A percentile compares a stretch with the other conserved stretches of the same genome.
Evolutionary conservation across 2,113 vertebrate species (phyloP).

Genomic region (Centrocercus urophasianus): DNA sequence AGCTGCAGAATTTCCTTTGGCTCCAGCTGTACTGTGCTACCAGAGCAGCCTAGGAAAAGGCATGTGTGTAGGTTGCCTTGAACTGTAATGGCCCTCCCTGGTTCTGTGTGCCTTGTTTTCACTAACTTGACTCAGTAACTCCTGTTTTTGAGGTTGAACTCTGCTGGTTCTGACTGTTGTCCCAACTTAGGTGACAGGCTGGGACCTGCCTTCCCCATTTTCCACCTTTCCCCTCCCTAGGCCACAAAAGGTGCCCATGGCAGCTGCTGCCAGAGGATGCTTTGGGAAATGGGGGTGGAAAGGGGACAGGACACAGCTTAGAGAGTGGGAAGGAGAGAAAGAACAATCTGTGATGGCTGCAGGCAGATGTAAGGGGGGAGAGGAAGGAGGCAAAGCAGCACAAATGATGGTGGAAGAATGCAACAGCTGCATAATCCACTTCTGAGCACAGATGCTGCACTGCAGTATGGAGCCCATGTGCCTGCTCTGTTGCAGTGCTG

Average conservation of each 20-base stretch:
- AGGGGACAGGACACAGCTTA: background rate
- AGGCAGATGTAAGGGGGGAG: background rate
- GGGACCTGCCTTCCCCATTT: background rate
- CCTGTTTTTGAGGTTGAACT: background rate
- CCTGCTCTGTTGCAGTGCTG: rapidly evolving
- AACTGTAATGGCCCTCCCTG: background rate
- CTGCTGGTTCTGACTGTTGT: background rate
- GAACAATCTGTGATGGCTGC: background rate
- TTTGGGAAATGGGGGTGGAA: background rate
- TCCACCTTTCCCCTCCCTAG: background rate
- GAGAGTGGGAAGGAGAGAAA: background rate
- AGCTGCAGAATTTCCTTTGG: background rate
- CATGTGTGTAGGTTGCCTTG: background rate
- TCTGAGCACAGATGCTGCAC: background rate
- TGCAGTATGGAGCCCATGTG: rapidly evolving
- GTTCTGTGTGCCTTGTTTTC: background rate
- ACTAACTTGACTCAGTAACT: background rate
- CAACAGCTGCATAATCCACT: background rate
- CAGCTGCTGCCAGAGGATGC: background rate
- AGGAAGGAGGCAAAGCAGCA: background rate
- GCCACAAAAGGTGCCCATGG: background rate
- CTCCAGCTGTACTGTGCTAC: background rate
- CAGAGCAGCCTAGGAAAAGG: background rate
- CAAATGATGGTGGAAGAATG: background rate
- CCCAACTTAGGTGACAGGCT: background rate